A percentile compares a stretch with the other conserved stretches of the same genome.
These are phyloP conservation scores for Tetragonisca angustula DNA, from an alignment of 2,888 invertebrate species.

Conservation along the genomic window DNA sequence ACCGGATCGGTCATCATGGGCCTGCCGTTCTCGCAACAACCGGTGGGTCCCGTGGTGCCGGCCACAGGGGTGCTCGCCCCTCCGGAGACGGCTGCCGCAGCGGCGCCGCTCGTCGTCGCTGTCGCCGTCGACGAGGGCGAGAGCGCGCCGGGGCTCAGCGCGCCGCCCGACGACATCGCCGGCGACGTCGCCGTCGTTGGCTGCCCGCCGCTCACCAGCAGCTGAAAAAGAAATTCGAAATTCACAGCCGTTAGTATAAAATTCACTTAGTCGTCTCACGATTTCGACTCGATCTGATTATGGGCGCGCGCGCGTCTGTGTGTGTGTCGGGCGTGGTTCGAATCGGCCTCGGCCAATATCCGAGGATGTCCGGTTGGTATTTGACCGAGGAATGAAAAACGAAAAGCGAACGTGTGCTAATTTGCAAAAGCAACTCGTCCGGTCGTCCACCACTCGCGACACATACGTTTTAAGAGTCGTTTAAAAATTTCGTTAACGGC, in stretches of 20 bases:
- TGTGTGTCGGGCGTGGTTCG: neutral
- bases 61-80: slow-evolving; percentile 83
- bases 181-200: slow-evolving; percentile 89
- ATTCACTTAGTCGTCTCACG: neutral
- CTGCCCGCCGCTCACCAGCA: slow-evolving; percentile 90
- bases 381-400: too few species aligned
- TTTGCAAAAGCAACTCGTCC: too few species aligned
- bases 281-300: neutral
- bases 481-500: too few species aligned
- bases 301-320: neutral
- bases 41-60: slow-evolving; percentile 78
- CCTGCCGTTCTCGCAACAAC: slow-evolving; percentile 95
- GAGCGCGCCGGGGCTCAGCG: slow-evolving; percentile 90
- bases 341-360: neutral
- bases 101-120: slow-evolving; percentile 83
- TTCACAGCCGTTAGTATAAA: too few species aligned
- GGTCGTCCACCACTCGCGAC: too few species aligned
- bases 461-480: too few species aligned
- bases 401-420: too few species aligned
- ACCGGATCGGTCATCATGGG: slow-evolving; percentile 97
- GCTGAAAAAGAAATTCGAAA: slow-evolving; percentile 85
- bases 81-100: slow-evolving; percentile 72
- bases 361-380: too few species aligned
- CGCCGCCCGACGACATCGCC: slow-evolving; percentile 91
- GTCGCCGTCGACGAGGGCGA: slow-evolving; percentile 85